A percentile compares a stretch with the other conserved stretches of the same genome.
Conservation (phyloP, 2,888 invertebrate species). For the Arctia plantaginis region DNA sequence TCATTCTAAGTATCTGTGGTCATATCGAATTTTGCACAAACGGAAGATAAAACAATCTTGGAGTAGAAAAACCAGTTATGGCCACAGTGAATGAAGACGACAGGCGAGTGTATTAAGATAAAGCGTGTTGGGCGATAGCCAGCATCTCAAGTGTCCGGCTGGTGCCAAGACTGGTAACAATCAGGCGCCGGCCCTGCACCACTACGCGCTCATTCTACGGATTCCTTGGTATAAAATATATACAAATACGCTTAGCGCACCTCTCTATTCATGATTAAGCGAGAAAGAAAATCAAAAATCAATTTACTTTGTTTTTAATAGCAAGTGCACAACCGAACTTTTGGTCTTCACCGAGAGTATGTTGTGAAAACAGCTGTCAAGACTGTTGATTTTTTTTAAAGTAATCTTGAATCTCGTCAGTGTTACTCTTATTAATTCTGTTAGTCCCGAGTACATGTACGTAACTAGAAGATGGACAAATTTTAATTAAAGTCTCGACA, state of each 20-base stretch:
- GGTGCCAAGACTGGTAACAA: constrained; percentile 69
- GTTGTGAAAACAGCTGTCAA: constrained; percentile 54
- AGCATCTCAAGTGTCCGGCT: constrained; percentile 80
- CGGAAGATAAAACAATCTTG: constrained; percentile 71
- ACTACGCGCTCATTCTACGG: constrained; percentile 31
- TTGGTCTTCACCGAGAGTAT: constrained; percentile 35
- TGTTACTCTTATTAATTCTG: constrained; percentile 62
- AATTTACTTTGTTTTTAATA: constrained; percentile 26
- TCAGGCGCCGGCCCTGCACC: constrained; percentile 49
- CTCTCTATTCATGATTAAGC: neutral
- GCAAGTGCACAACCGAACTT: constrained; percentile 30
- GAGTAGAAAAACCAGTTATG: constrained; percentile 77
- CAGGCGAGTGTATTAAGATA: constrained; percentile 82
- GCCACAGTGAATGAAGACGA: constrained; percentile 71
- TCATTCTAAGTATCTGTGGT: constrained; percentile 31
- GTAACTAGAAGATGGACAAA: constrained; percentile 55
- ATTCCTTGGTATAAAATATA: constrained; percentile 18
- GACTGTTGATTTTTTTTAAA: constrained; percentile 59
- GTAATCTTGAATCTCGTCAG: constrained; percentile 60
- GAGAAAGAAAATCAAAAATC: constrained; percentile 3
- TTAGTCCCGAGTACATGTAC: constrained; percentile 42
- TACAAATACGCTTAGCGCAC: constrained; percentile 23
- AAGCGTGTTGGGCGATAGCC: constrained; percentile 80
- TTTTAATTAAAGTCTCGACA: constrained; percentile 64
- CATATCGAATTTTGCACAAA: constrained; percentile 66